These are phyloP conservation scores for Hymenopus coronatus DNA, from an alignment of 2,888 invertebrate genomes.

Conservation along the genomic window DNA sequence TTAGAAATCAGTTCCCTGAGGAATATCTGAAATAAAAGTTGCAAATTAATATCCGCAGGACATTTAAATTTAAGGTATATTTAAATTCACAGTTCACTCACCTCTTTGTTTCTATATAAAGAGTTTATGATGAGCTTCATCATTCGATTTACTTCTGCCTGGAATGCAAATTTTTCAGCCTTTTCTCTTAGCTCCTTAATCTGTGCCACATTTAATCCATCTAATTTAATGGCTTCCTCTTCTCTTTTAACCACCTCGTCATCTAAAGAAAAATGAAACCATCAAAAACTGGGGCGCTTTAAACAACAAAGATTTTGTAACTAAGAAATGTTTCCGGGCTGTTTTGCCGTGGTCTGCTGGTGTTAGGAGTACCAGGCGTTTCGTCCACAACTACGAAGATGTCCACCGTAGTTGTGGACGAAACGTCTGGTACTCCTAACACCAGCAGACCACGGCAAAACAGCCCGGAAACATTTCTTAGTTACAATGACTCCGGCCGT, in stretches of 20 bases:
- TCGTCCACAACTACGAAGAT: too few species aligned
- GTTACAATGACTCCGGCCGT: too few species aligned
- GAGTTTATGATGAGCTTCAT: constrained; percentile 99
- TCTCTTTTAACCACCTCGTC: constrained; percentile 87
- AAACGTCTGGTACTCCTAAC: too few species aligned
- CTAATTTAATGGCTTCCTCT: constrained; percentile 94
- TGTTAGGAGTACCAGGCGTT: too few species aligned
- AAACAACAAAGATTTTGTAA: background rate
- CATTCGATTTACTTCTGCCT: constrained; percentile 99
- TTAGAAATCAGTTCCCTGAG: constrained; percentile 97
- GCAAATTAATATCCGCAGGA: background rate
- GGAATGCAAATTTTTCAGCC: constrained; percentile 85
- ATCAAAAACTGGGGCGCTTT: background rate
- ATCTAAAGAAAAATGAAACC: constrained; percentile 56
- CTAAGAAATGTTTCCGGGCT: too few species aligned
- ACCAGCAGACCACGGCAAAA: too few species aligned
- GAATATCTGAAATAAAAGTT: constrained; percentile 64
- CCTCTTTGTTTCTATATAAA: constrained; percentile 97
- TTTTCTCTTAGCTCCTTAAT: constrained; percentile 86
- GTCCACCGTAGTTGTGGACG: too few species aligned
- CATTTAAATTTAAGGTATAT: background rate
- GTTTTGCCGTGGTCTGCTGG: too few species aligned
- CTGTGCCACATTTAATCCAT: constrained; percentile 92
- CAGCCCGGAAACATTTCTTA: too few species aligned
- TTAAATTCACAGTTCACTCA: constrained; percentile 41